Conservation (phyloP, 2,797 vertebrate genomes). For the Leptatherina wallacei region DNA sequence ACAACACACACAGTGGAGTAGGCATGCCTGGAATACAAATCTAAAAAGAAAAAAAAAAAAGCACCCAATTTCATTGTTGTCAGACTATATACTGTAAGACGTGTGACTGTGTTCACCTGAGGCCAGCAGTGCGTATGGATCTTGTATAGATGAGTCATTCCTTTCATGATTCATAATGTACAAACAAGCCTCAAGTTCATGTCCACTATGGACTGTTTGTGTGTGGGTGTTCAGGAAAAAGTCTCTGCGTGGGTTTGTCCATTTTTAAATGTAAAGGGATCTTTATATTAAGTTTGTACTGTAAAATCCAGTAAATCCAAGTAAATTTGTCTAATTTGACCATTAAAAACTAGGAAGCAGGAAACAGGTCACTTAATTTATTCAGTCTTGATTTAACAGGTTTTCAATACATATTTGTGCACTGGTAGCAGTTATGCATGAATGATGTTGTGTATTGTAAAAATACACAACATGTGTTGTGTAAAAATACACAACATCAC, state of each 20-base stretch:
- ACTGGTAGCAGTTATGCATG: background rate
- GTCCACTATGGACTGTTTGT: conserved; percentile 23
- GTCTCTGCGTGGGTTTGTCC: background rate
- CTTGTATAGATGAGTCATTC: conserved; percentile 54
- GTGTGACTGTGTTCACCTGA: conserved; percentile 31
- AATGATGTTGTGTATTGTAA: background rate
- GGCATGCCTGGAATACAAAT: conserved; percentile 52
- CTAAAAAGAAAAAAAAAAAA: conserved; percentile 4
- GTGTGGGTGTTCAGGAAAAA: conserved; percentile 53
- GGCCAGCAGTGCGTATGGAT: conserved; percentile 35
- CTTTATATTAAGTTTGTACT: background rate
- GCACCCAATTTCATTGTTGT: conserved; percentile 37
- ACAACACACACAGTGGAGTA: conserved; percentile 18
- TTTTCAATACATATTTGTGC: background rate
- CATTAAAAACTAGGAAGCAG: too few species aligned
- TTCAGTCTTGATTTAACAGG: background rate
- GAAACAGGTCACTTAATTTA: too few species aligned
- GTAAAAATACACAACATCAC: too few species aligned
- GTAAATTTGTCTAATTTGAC: background rate
- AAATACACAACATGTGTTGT: too few species aligned
- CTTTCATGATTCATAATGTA: conserved; percentile 55
- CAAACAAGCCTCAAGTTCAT: conserved; percentile 36
- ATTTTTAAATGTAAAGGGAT: background rate
- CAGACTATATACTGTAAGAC: conserved; percentile 4
- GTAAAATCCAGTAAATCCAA: background rate